Base-by-base conservation (phyloP, 1,140 invertebrate species). In the Drosophila willistoni region DNA sequence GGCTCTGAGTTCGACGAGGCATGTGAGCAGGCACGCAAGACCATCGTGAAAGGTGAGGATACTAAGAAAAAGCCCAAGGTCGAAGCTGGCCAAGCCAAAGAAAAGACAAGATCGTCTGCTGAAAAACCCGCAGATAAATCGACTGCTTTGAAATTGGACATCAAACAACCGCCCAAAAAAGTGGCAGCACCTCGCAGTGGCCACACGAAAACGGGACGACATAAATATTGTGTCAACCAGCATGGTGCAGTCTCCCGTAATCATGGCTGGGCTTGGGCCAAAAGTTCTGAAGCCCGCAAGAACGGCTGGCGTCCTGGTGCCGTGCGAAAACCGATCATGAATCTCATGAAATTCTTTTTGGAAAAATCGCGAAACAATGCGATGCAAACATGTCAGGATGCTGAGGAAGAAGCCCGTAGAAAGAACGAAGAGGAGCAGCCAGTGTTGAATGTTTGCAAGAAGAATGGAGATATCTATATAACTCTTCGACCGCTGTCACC, bases 261-360 rank as follows among this genome's bases (percentile, higher is more conserved):
- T 7, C 91, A 92, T 68, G 91, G 91, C 12, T 92, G 91, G 91
- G 68, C 83, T 3, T 92, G 91, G 91, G 70, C 62, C 44, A 63
- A 60, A 0, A 85, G 79, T 25, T 47, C 44, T 0, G 59, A 69
- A 47, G 73, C 71, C 0, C 65, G 71, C 4, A 73, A 76, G 6
- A 33, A 65, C 9, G 90, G 90, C 39, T 92, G 91, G 91, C 76
- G 68, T 3, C 91, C 91, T 0, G 91, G 91, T 2, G 82, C 77
- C 22, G 77, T 92, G 10, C 64, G 76, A 9, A 91, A 87, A 47
- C 79, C 91, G 13, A 90, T 92, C 29, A 79, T 79, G 29, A 65
- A 77, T 9, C 64, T 92, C 3, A 92, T 92, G 91, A 73, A 80
- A 29, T 90, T 81, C 74, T 92, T 92, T 22, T 60, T 92, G 9